These are phyloP conservation scores for Delphinapterus leucas DNA, from an alignment of 2,113 vertebrate species.

Conservation along the genomic window DNA sequence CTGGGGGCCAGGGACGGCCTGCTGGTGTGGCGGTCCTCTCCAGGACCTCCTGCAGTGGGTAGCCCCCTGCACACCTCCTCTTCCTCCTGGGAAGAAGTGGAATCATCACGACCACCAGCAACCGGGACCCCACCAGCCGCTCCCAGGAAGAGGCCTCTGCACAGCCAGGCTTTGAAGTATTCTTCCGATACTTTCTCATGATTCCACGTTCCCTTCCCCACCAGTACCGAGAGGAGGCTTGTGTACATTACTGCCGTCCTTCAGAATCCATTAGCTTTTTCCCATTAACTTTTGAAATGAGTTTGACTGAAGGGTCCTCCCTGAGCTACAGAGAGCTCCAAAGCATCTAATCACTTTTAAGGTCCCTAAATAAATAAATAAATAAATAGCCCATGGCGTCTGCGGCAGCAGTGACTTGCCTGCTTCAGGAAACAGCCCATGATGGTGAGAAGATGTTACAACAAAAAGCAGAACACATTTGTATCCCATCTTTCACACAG, in stretches of 20 bases:
- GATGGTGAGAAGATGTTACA: background rate
- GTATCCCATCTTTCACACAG: background rate
- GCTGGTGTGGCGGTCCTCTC: background rate
- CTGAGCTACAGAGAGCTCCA: conserved; percentile 35
- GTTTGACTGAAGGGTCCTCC: conserved; percentile 43
- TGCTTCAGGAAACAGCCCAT: background rate
- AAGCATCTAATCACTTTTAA: conserved; percentile 24
- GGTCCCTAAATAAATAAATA: conserved; percentile 15
- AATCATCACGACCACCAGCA: background rate
- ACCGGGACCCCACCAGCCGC: background rate
- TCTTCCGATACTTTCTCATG: background rate
- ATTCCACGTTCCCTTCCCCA: background rate
- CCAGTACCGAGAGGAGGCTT: background rate
- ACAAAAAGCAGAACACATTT: background rate
- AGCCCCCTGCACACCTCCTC: background rate
- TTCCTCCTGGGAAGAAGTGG: background rate
- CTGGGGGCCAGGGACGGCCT: background rate
- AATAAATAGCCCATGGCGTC: background rate
- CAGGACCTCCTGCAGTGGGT: background rate
- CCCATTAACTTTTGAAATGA: conserved; percentile 69
- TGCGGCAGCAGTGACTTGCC: background rate
- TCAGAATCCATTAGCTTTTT: conserved; percentile 66
- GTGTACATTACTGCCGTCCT: conserved; percentile 21
- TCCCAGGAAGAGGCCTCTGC: background rate
- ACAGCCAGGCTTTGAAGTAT: background rate